Base-by-base conservation (phyloP, 2,113 vertebrate genomes). In the Tichodroma muraria region DNA sequence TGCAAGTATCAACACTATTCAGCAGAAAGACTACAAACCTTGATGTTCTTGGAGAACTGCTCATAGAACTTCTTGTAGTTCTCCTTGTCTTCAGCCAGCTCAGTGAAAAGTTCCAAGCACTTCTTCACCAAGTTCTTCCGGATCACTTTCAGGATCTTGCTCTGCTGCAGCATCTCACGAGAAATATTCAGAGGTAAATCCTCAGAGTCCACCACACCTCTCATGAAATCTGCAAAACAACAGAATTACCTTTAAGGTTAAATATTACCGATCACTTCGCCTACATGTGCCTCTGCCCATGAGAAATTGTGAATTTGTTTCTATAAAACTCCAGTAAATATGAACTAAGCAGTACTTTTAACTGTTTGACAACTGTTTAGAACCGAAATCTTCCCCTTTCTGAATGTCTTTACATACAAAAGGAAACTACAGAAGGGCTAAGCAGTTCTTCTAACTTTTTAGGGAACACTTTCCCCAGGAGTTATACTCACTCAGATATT, bases 51-150 rank as follows among this genome's bases (percentile, higher is more conserved):
- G 19, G 99, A 99, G 80, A 99, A 99, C 93, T 99, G 99, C 88
- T 99, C 99, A 1, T 99, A 99, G 44, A 94, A 98, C 69, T 99
- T 99, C 24, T 99, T 99, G 96, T 99, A 99, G 95, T 99, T 99
- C 85, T 99, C 99, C 93, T 99, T 99, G 96, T 99, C 99, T 83
- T 99, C 99, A 2, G 98, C 88, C 40, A 99, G 79, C 76, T 99
- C 99, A 5, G 98, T 98, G 96, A 99, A 99, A 10, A 99, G 98
- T 25, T 99, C 99, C 37, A 99, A 65, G 85, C 99, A 99, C 93
- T 99, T 99, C 96, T 99, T 99, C 57, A 99, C 99, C 91, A 99
- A 96, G 89, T 99, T 99, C 97, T 99, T 99, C 65, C 99, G 97
- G 79, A 99, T 99, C 17, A 99, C 99, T 66, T 99, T 99, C 86